Evolutionary conservation across 1,140 invertebrate genomes (phyloP).

Genomic region (Maniola jurtina): DNA sequence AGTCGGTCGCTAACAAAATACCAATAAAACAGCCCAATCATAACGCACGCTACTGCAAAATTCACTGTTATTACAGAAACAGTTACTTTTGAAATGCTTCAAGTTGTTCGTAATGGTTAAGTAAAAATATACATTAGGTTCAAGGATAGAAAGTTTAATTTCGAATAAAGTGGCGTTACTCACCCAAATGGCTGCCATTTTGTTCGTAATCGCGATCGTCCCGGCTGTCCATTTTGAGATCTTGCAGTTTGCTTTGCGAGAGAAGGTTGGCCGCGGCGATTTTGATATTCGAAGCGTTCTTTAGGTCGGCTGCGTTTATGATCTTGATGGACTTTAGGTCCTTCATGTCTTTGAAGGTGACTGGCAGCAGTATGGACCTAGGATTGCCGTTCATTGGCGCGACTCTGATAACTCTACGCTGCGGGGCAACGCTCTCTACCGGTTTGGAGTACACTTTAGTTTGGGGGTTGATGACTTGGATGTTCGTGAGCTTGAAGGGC

Average conservation of each 20-base stretch:
- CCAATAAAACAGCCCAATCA: not conserved
- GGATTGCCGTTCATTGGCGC: conserved; percentile 80
- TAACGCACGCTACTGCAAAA: conserved; percentile 5
- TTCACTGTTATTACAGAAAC: not conserved
- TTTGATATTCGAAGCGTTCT: conserved; percentile 78
- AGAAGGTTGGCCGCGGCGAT: conserved; percentile 73
- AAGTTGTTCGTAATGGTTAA: not conserved
- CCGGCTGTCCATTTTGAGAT: conserved; percentile 57
- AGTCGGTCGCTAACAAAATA: not conserved
- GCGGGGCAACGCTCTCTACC: conserved; percentile 63
- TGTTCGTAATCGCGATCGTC: conserved; percentile 64
- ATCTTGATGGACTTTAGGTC: conserved; percentile 85
- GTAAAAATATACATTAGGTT: not conserved
- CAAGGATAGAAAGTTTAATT: not conserved
- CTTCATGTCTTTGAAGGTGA: conserved; percentile 84
- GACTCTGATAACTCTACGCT: conserved; percentile 78
- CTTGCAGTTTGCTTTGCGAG: conserved; percentile 70
- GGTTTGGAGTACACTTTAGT: conserved; percentile 69
- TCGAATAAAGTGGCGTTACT: conserved; percentile 33
- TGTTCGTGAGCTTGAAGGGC: conserved; percentile 65
- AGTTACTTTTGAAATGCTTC: not conserved
- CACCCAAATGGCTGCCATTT: conserved; percentile 56
- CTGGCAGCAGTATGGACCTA: conserved; percentile 83
- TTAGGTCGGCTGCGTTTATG: conserved; percentile 82
- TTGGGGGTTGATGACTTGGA: conserved; percentile 67